Base-by-base conservation (phyloP, 2,888 invertebrate genomes). In the Biston betularia region DNA sequence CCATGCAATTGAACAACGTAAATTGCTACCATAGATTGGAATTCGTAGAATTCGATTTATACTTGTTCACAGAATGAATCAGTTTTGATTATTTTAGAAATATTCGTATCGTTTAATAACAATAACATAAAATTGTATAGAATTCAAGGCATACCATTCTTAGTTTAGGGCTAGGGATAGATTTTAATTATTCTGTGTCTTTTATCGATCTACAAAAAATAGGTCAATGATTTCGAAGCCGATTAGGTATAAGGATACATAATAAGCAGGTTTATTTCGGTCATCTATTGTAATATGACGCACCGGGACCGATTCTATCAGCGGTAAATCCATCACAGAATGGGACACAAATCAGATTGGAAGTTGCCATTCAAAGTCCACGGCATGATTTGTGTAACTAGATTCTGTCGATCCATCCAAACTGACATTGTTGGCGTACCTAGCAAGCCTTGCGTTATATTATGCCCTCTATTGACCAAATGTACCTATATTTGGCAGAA, bases 401-500 rank as follows among this genome's bases (percentile, higher is more conserved):
- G 57, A 69, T 52, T 55, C 65, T 72, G 71, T 70, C 72, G 68
- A 69, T 68, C 61, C 64, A 69, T 72, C 68, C 66, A 49, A 42
- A 44, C 56, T 15, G 34, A 49, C 55, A 55, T 45, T 55, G 67
- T 58, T 58, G 54, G 38, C 59, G 48, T 48, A 59, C 63, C 63
- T 58, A 42, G 54, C 50, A 63, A 63, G 63, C 67, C 59, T 63
- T 68, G 64, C 42, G 60, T 46, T 68, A 44, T 54, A 50, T 45
- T 68, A 44, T 54, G 55, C 45, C 55, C 54, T 11, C 33, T 63
- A 67, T 55, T 62, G 57, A 61, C 68, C 65, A 69, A 70, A 70
- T 69, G 66, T 61, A 71, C 69, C 69, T 68, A 71, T 70, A 74
- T 74, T 77, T 75, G 75, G 77, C 75, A 75, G 75, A 75, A 68